Evolutionary conservation across 2,797 vertebrate species (phyloP).

Genomic region (Microctenopoma steveboyesi): DNA sequence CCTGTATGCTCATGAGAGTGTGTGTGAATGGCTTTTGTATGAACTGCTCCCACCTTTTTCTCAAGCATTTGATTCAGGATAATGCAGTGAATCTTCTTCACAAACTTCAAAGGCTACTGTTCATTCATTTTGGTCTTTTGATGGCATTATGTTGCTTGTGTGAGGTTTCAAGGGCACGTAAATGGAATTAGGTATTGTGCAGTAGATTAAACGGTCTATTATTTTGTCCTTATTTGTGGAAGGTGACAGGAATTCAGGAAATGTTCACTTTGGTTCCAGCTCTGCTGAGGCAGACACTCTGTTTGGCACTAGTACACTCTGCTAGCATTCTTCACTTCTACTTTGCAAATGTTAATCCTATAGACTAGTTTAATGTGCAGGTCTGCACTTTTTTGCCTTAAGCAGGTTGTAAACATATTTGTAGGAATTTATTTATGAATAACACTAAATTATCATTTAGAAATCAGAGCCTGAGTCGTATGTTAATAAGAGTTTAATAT

Average conservation of each 20-base stretch:
- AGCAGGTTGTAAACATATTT: constrained; percentile 26
- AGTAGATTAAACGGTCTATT: constrained; percentile 40
- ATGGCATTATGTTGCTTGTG: constrained; percentile 50
- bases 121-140: constrained; percentile 55
- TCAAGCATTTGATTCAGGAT: constrained; percentile 52
- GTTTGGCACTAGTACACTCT: neutral
- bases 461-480: constrained; percentile 51
- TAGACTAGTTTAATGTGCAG: constrained; percentile 5
- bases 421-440: constrained; percentile 41
- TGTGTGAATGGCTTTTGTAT: constrained; percentile 43
- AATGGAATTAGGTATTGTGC: constrained; percentile 42
- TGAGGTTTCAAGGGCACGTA: constrained; percentile 48
- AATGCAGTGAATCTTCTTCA: constrained; percentile 48
- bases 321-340: neutral
- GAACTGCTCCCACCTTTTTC: constrained; percentile 37
- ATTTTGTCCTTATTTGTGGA: constrained; percentile 27
- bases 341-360: constrained; percentile 13
- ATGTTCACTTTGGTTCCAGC: constrained; percentile 11
- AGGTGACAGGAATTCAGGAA: constrained; percentile 17
- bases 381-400: constrained; percentile 11
- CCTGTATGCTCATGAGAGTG: constrained; percentile 22
- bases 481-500: constrained; percentile 46
- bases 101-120: constrained; percentile 55
- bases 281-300: neutral
- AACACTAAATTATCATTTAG: constrained; percentile 44